Base-by-base conservation (phyloP, 1,140 invertebrate genomes). In the Hypothenemus hampei region DNA sequence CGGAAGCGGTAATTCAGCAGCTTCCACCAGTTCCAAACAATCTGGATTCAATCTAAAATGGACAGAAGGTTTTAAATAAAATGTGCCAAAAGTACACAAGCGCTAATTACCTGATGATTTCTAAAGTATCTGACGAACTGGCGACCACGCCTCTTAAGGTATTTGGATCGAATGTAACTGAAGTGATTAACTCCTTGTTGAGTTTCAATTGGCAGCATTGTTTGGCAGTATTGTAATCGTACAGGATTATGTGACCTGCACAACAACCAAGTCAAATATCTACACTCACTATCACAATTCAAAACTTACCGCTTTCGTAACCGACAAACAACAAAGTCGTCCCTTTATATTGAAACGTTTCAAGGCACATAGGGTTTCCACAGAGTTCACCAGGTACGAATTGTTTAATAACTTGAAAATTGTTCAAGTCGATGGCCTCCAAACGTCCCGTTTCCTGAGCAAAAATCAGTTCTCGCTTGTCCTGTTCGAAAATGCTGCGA, bases 171-270 rank as follows among this genome's bases (percentile, higher is more conserved):
- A 81, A 87, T 64, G 86, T 84, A 4, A 88, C 62, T 1, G 80
- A 75, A 73, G 85, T 81, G 3, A 84, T 80, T 69, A 79, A 84
- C 45, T 82, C 74, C n/a, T 80, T n/a, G n/a, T n/a, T 75, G 22
- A 81, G 69, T 67, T 81, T 74, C 26, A 81, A 62, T 50, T 77
- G 73, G 64, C 77, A 78, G 31, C 83, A 72, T 37, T 77, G 70
- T 50, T 77, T 74, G 58, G 72, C 76, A 57, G 75, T 80, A 58
- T 74, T 78, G 31, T 81, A 67, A 71, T 87, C 83, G 82, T 82
- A 87, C 11, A 86, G 70, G 1, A 78, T 69, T 21, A 86, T 70
- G 62, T 81, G 77, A 3, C 85, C 84, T 84, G 18, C 23, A 29
- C n/a, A n/a, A n/a, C n/a, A n/a, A 44, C 29, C 7, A 20, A 21